Conservation (phyloP, 2,888 invertebrate species). For the Matsumyia berberina region DNA sequence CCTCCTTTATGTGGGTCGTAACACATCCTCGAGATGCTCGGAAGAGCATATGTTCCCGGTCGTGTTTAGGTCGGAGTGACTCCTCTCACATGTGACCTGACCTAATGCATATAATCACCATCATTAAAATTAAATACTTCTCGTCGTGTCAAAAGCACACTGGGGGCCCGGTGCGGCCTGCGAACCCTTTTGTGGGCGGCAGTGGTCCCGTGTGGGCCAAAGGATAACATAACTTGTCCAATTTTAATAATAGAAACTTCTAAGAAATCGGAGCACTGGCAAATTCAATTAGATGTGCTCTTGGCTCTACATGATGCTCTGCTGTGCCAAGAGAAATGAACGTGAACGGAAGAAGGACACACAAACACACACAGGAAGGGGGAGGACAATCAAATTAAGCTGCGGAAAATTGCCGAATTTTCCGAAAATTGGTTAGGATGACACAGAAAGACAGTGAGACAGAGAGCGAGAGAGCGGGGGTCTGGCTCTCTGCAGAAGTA, state of each 20-base stretch:
- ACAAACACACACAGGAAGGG: neutral
- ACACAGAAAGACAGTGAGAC: too few species aligned
- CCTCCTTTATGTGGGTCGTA: conserved; percentile 30
- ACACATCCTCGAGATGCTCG: conserved; percentile 3
- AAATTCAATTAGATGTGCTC: conserved; percentile 60
- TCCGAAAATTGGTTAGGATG: conserved; percentile 65
- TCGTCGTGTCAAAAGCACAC: conserved; percentile 32
- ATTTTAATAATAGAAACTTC: conserved; percentile 47
- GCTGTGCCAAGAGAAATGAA: conserved; percentile 17
- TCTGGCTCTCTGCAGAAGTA: conserved; percentile 24
- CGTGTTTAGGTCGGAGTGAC: neutral
- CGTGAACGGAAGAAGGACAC: neutral
- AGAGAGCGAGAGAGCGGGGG: too few species aligned
- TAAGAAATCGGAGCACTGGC: conserved; percentile 56
- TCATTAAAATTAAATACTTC: conserved; percentile 60
- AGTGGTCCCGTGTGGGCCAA: neutral
- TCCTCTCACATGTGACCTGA: conserved; percentile 21
- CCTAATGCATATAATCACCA: conserved; percentile 45
- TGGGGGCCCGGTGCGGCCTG: neutral
- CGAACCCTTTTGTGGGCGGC: conserved; percentile 4
- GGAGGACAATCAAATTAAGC: conserved; percentile 69
- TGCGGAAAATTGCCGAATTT: conserved; percentile 74
- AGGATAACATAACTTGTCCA: conserved; percentile 45
- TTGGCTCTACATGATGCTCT: conserved; percentile 24
- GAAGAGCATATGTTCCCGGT: conserved; percentile 23